A percentile compares a stretch with the other conserved stretches of the same genome.
phyloP scores from a whole-genome alignment of 2,113 vertebrate genomes.

The Irena cyanogastra region DNA sequence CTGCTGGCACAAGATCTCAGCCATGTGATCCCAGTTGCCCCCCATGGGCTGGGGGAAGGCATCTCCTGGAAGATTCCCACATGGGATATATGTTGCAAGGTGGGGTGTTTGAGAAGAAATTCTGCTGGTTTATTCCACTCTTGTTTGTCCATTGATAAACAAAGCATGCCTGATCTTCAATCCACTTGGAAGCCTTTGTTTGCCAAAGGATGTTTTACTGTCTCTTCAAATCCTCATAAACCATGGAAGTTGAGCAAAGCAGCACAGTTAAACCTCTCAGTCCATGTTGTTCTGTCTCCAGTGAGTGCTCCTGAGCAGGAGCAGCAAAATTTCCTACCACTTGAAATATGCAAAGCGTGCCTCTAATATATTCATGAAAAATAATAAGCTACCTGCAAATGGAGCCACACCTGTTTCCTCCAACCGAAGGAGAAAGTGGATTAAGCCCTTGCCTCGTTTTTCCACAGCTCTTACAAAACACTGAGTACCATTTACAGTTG shows the following conservation, averaged over 20 bases:
- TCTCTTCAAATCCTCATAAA: not conserved
- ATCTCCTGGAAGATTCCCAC: not conserved
- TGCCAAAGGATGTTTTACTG: not conserved
- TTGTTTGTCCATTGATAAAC: not conserved
- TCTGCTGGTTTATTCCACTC: not conserved
- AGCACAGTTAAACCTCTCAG: not conserved
- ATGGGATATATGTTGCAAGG: not conserved
- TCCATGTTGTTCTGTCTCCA: not conserved
- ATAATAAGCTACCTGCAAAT: conserved; percentile 15
- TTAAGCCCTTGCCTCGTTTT: not conserved
- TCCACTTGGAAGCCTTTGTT: not conserved
- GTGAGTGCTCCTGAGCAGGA: not conserved
- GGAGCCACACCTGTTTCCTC: conserved; percentile 19
- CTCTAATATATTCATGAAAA: conserved; percentile 5
- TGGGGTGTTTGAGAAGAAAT: not conserved
- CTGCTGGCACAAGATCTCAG: not conserved
- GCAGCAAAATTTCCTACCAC: not conserved
- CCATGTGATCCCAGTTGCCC: rapidly evolving
- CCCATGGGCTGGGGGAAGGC: rapidly evolving
- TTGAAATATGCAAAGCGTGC: not conserved
- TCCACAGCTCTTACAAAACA: conserved; percentile 6
- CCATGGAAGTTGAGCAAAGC: not conserved
- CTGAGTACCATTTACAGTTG: not conserved
- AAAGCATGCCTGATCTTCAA: not conserved
- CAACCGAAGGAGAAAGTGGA: not conserved